Conservation (phyloP, 2,113 vertebrate species). For the Colius striatus region DNA sequence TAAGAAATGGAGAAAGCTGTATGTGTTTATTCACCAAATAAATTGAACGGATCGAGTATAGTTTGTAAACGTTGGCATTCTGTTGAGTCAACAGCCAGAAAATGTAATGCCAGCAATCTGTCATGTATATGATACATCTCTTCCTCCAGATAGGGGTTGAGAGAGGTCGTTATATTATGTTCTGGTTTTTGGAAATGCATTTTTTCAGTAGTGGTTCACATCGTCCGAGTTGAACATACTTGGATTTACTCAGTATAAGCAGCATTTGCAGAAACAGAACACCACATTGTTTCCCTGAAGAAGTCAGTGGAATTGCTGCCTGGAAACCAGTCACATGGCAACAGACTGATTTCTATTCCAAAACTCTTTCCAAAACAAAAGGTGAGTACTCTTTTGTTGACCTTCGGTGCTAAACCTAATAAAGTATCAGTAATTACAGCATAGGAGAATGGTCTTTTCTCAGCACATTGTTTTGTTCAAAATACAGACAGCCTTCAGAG, state of each 20-base stretch:
- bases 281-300: background rate
- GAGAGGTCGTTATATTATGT: conserved; percentile 10
- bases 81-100: background rate
- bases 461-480: fast-evolving
- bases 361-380: conserved; percentile 67
- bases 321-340: conserved; percentile 59
- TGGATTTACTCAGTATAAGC: conserved; percentile 48
- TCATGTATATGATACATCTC: background rate
- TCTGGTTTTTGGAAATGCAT: conserved; percentile 51
- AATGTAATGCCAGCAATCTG: background rate
- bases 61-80: conserved; percentile 11
- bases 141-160: background rate
- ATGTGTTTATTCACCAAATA: conserved; percentile 6
- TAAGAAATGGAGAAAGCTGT: background rate
- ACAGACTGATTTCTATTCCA: conserved; percentile 54
- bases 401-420: conserved; percentile 35
- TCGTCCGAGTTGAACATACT: conserved; percentile 15
- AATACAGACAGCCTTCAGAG: background rate
- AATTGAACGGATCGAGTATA: background rate
- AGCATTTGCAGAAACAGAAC: conserved; percentile 62
- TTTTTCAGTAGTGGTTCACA: conserved; percentile 24
- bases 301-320: conserved; percentile 48
- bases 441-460: background rate
- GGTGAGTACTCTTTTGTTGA: conserved; percentile 50
- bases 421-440: background rate